Percentiles rank a stretch among this genome's conserved stretches.
phyloP scores from a whole-genome alignment of 1,140 invertebrate species.

The Lerema accius region DNA sequence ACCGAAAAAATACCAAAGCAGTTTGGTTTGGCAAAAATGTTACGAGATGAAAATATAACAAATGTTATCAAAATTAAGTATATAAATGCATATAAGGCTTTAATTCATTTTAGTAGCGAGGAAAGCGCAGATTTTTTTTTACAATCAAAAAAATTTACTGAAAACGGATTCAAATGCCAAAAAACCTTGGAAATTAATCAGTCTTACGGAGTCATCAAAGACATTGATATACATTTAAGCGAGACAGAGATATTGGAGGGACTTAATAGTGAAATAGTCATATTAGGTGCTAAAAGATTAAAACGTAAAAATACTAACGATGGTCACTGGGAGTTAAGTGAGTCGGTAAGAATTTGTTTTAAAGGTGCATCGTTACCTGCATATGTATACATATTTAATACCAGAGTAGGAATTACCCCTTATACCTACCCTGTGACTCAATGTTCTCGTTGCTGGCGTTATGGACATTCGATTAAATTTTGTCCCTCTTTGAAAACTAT shows the following conservation, averaged over 20 bases:
- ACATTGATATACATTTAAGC: slow-evolving; percentile 22
- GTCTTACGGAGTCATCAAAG: slow-evolving; percentile 32
- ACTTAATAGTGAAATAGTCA: slow-evolving; percentile 6
- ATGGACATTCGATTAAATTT: not conserved
- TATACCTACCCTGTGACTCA: slow-evolving; percentile 3
- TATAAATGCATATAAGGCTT: slow-evolving; percentile 29
- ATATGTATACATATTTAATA: not conserved
- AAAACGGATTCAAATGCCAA: slow-evolving; percentile 22
- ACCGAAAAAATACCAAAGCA: slow-evolving; percentile 29
- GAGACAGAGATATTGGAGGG: slow-evolving; percentile 27
- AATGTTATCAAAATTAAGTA: slow-evolving; percentile 28
- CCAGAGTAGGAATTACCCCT: not conserved
- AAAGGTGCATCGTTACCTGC: slow-evolving; percentile 3
- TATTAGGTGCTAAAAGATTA: slow-evolving; percentile 33
- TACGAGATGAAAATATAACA: slow-evolving; percentile 26
- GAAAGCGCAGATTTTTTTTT: slow-evolving; percentile 20
- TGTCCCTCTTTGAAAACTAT: slow-evolving; percentile 5
- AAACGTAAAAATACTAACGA: slow-evolving; percentile 27
- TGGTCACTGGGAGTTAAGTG: slow-evolving; percentile 6
- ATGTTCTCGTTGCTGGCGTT: slow-evolving; percentile 7
- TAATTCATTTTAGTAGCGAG: slow-evolving; percentile 29
- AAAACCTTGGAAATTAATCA: slow-evolving; percentile 15
- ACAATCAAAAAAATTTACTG: slow-evolving; percentile 17
- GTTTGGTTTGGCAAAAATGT: slow-evolving; percentile 31
- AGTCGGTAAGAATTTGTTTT: slow-evolving; percentile 12